Evolutionary conservation across 2,888 invertebrate genomes (phyloP), one percentile per base, ranked within the genome.

Genomic region (Hirtodrosophila duncani): DNA sequence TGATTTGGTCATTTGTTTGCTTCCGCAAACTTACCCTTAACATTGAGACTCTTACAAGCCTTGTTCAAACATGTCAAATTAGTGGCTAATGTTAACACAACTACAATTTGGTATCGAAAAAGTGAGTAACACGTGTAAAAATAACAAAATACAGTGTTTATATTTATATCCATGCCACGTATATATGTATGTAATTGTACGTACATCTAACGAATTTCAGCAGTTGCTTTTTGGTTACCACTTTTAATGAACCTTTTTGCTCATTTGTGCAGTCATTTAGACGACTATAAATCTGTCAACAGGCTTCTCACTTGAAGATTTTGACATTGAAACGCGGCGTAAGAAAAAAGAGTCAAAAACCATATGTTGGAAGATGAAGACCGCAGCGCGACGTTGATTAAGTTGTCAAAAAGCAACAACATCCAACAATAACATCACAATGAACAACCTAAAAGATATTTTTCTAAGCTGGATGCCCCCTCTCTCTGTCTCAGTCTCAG

Each of bases 401-500:
- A 81, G 81, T 52, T 74, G 72, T 72, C 55, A 65, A 74, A 67
- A 65, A 56, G 20, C 75, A 59, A 52, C 63, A 51, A 57, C 31
- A 52, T 30, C 33, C 31, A 20, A 17, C 23, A 43, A 31, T 18
- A 23, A 49, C 30, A 17, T 33, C 59, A 66, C 53, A 64, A 68
- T 48, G 48, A 33, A 48, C 53, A 53, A 9, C 24, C 17, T 6
- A 26, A 38, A 55, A 33, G 36, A 50, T 27, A 24, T 11, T 9
- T 20, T n/a, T n/a, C n/a, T n/a, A n/a, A n/a, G n/a, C n/a, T n/a
- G n/a, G n/a, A n/a, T n/a, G n/a, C n/a, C n/a, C n/a, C 4, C n/a
- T 29, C 5, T 10, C n/a, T 17, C n/a, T 14, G 13, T 9, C 11
- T 11, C 29, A 14, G 30, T 30, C 23, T 29, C n/a, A 21, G 33